These are phyloP conservation scores for Lasiommata megera DNA, from an alignment of 2,888 invertebrate genomes.

Conservation along the genomic window DNA sequence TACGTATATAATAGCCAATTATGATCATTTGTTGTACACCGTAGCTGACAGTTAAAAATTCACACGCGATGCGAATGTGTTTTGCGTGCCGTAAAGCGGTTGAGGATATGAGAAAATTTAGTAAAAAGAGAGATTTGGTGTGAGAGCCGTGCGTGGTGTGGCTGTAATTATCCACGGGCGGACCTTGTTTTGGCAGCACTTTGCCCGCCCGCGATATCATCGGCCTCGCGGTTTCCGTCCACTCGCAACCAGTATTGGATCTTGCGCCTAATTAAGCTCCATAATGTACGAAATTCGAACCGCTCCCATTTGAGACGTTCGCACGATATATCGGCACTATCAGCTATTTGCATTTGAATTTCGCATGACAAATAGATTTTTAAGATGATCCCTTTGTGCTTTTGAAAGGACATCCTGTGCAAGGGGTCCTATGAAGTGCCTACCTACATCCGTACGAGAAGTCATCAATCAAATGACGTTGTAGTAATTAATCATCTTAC, in stretches of 20 bases:
- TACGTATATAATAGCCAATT: slow-evolving; percentile 33
- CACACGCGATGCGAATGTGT: slow-evolving; percentile 65
- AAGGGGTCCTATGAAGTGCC: slow-evolving; percentile 41
- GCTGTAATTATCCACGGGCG: slow-evolving; percentile 58
- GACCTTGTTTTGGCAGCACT: slow-evolving; percentile 62
- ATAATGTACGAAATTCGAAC: slow-evolving; percentile 19
- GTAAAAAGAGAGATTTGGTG: slow-evolving; percentile 62
- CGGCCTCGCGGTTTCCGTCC: slow-evolving; percentile 49
- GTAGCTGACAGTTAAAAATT: slow-evolving; percentile 60
- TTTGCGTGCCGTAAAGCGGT: slow-evolving; percentile 73
- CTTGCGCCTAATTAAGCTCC: slow-evolving; percentile 64
- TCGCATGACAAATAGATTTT: slow-evolving; percentile 64
- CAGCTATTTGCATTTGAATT: slow-evolving; percentile 56
- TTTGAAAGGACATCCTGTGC: slow-evolving; percentile 48
- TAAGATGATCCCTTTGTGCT: slow-evolving; percentile 57
- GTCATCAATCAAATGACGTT: slow-evolving; percentile 64
- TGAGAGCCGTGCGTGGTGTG: slow-evolving; percentile 54
- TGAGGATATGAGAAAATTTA: slow-evolving; percentile 62
- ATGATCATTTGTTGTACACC: slow-evolving; percentile 44
- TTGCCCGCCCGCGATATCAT: slow-evolving; percentile 59
- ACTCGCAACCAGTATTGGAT: slow-evolving; percentile 49
- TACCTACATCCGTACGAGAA: slow-evolving; percentile 33
- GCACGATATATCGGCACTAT: slow-evolving; percentile 50
- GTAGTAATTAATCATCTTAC: slow-evolving; percentile 71
- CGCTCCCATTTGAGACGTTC: slow-evolving; percentile 42